These are phyloP conservation scores for Pelagia noctiluca DNA, from an alignment of 30 jellyfish, hydroid and myxozoan genomes.

Conservation along the genomic window DNA sequence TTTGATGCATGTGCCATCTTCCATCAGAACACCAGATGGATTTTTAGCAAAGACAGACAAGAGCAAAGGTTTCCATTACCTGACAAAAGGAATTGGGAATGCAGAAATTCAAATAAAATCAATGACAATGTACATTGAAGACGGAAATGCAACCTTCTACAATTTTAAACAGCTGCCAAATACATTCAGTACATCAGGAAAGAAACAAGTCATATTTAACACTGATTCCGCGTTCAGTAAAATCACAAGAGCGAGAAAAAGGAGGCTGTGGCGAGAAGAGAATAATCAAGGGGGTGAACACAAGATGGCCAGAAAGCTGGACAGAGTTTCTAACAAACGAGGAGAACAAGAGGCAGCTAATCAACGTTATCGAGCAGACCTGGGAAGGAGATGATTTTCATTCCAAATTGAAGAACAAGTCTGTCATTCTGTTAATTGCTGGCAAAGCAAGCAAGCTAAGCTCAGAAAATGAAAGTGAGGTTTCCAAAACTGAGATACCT, in stretches of 20 bases:
- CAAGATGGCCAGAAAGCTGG: constrained; percentile 16
- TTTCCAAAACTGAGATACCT: constrained; percentile 11
- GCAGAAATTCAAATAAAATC: constrained; percentile 3
- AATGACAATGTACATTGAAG: constrained; percentile 24
- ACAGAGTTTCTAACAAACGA: constrained; percentile 20
- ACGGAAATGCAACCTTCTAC: constrained; percentile 22
- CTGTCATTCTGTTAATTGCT: neutral
- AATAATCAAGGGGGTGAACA: constrained; percentile 13
- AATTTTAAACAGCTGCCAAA: constrained; percentile 17
- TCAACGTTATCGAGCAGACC: constrained; percentile 5
- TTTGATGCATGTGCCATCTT: constrained; percentile 34
- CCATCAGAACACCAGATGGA: constrained; percentile 26
- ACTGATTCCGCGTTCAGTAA: constrained; percentile 19
- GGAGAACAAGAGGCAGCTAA: constrained; percentile 17
- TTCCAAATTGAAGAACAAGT: constrained; percentile 3
- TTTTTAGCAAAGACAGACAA: constrained; percentile 33
- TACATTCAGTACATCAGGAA: constrained; percentile 29
- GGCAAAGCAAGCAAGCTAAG: constrained; percentile 11
- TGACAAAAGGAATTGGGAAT: constrained; percentile 20
- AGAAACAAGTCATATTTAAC: constrained; percentile 1
- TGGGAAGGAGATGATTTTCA: constrained; percentile 13
- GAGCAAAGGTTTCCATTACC: constrained; percentile 13
- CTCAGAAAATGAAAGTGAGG: constrained; percentile 11
- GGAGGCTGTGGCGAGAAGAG: constrained; percentile 13
- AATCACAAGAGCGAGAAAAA: constrained; percentile 25